Evolutionary conservation across 2,888 invertebrate species (phyloP), one percentile per base, ranked within the genome.

Genomic region (Achlya flavicornis): DNA sequence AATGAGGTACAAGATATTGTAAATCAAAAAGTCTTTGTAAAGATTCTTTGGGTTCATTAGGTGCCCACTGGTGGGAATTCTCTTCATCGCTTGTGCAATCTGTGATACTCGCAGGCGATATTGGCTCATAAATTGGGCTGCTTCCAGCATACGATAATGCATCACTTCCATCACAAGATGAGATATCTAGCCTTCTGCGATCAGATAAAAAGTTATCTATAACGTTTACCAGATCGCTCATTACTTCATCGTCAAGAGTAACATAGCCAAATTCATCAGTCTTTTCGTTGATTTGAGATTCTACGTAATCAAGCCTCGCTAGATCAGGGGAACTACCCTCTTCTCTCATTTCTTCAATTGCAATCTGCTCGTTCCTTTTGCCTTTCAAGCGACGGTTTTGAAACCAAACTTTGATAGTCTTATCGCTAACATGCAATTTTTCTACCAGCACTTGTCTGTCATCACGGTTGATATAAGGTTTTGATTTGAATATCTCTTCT

Each of bases 321-420:
- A 64, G 62, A 12, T 72, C 76, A 33, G 67, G 53, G 10, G 53
- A 19, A 10, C 53, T 48, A 6, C 48, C 6, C 16, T 48, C 48
- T 48, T 48, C 48, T 48, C 48, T 53, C 53, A 53, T 53, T 19
- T 53, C 53, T 19, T n/a, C 19, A 10, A 53, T 19, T 53, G 53
- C 19, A 6, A n/a, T 19, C 19, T 53, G 53, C 19, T 53, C 84
- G 61, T 94, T 94, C 75, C 94, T 95, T 78, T 96, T 96, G 70
- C 81, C 87, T 72, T 96, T 96, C 95, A 97, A 96, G 0, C 97
- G 87, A 0, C 96, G 92, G 80, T 97, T 97, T 80, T 97, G 97
- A 79, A 97, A 97, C 97, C 97, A 97, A 14, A 97, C 96, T 85
- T 97, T 97, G 57, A 97, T 95, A 75, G 97, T 96, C 61, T 96